Base-by-base conservation (phyloP, 1,140 invertebrate genomes). In the Aleiodes sp. region DNA sequence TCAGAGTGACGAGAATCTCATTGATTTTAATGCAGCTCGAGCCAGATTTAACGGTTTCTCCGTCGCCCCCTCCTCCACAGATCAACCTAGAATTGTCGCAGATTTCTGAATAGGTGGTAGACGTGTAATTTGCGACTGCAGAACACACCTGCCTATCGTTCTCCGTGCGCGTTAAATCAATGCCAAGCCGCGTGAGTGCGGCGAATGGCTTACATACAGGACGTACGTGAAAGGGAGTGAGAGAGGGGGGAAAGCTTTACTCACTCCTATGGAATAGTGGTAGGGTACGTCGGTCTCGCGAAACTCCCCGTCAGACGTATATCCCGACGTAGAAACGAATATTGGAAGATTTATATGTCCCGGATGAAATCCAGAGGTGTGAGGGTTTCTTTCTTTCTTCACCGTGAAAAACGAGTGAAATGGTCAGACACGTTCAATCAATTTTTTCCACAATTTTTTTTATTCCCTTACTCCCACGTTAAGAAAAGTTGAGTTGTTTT, bases 91-190 rank as follows among this genome's bases (percentile, higher is more conserved):
- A 68, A 74, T 76, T 73, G 71, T 77, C 61, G 70, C 70, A 64
- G 68, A 74, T 74, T 79, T 72, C 68, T 72, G 70, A 75, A 75
- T 65, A 73, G 64, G 29, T 63, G 68, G 57, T 70, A 68, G 72
- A 76, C 68, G 71, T 71, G 73, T 75, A 78, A 79, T 78, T 78
- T 76, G 71, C 73, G 57, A 75, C 46, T 68, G 60, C 72, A 59
- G 61, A 75, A 74, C 72, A 75, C 74, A 75, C 73, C 76, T 75
- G 76, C 72, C 76, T 74, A 73, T 74, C 66, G 62, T 67, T 43
- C 24, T 41, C 65, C 39, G 41, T 24, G 26, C 35, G 65, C 66
- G 59, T 72, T 69, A 75, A 72, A 75, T 70, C 70, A 72, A 75
- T 75, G 70, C 68, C 65, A 70, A 72, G 59, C 60, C 59, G 35